Evolutionary conservation across 2,888 invertebrate species (phyloP).

Genomic region (Caradrina clavipalpis): DNA sequence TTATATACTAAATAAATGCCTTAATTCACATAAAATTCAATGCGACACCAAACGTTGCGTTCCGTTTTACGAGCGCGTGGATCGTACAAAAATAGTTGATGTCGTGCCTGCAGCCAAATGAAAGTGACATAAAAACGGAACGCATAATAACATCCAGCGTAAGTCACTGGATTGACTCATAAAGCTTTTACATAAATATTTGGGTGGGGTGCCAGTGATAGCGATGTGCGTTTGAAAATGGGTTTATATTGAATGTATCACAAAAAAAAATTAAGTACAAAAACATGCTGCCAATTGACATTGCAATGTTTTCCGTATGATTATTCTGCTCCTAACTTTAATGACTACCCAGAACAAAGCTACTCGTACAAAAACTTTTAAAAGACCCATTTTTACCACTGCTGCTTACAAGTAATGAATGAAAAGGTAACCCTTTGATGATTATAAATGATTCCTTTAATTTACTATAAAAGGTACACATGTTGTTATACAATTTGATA

Average conservation of each 20-base stretch:
- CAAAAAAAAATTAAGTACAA: no score
- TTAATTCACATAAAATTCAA: conserved; percentile 83
- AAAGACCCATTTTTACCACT: no score
- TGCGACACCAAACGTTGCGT: conserved; percentile 80
- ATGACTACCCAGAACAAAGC: no score
- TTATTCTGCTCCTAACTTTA: no score
- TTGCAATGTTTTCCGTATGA: no score
- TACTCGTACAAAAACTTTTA: no score
- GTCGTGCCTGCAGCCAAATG: conserved; percentile 82
- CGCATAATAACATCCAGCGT: conserved; percentile 84
- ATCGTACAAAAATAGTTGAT: conserved; percentile 85
- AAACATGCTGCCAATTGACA: no score
- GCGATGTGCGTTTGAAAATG: conserved; percentile 55
- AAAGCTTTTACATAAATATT: conserved; percentile 83
- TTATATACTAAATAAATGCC: conserved; percentile 57
- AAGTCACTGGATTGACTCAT: conserved; percentile 85
- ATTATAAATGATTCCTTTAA: no score
- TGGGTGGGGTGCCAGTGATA: conserved; percentile 59
- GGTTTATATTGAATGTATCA: background rate
- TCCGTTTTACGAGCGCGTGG: conserved; percentile 83
- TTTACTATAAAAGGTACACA: no score
- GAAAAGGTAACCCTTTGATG: no score
- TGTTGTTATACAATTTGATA: no score
- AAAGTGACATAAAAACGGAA: conserved; percentile 84
- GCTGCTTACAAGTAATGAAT: no score